phyloP scores from a whole-genome alignment of 2,888 invertebrate species.

The Metalampra italica region DNA sequence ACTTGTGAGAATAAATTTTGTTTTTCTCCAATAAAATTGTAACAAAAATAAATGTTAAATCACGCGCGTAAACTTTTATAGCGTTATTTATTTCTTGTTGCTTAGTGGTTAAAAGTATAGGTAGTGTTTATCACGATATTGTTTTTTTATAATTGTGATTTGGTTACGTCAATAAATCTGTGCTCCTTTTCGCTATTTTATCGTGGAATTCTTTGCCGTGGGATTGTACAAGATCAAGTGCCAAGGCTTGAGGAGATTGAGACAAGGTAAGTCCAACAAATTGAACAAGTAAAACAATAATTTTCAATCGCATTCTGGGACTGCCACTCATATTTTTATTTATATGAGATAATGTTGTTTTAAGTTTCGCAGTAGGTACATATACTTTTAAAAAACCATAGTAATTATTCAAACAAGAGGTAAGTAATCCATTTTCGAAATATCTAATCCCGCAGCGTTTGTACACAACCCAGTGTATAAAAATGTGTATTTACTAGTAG shows the following conservation, averaged over 20 bases:
- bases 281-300: neutral
- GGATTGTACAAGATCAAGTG: neutral
- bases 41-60: constrained; percentile 2
- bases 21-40: neutral
- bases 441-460: no score
- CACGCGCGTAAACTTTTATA: neutral
- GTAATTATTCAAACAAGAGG: no score
- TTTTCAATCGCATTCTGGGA: neutral
- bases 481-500: no score
- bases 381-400: no score
- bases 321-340: neutral
- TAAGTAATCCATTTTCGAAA: no score
- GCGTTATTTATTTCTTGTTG: neutral
- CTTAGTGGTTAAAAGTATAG: neutral
- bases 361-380: no score
- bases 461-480: no score
- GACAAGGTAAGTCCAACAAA: neutral
- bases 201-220: neutral
- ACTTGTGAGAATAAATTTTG: neutral
- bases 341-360: neutral
- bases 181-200: neutral
- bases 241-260: neutral
- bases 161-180: neutral
- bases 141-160: constrained; percentile 4
- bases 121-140: neutral